Evolutionary conservation across 1,140 invertebrate species (phyloP).

Genomic region (Pissodes strobi): DNA sequence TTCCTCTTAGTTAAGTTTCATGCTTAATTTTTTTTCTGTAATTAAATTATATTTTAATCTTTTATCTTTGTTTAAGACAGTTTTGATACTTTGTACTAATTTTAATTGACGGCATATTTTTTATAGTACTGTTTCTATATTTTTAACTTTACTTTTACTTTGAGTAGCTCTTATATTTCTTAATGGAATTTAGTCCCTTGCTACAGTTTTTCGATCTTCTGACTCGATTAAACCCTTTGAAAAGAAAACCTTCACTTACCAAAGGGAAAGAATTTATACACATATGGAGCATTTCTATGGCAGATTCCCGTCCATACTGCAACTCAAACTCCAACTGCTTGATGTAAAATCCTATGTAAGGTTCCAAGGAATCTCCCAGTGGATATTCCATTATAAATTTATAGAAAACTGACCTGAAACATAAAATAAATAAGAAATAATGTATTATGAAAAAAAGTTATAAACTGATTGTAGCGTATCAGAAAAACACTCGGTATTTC

Average conservation of each 20-base stretch:
- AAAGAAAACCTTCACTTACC: slow-evolving; percentile 57
- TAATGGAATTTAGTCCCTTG: neutral
- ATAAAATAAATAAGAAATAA: neutral
- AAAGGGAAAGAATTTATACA: slow-evolving; percentile 78
- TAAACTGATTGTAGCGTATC: too few relatives aligned
- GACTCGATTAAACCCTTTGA: too few relatives aligned
- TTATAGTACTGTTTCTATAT: too few relatives aligned
- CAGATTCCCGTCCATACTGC: slow-evolving; percentile 80
- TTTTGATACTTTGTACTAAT: too few relatives aligned
- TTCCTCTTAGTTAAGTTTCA: too few relatives aligned
- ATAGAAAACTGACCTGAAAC: slow-evolving; percentile 66
- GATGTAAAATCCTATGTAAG: slow-evolving; percentile 78
- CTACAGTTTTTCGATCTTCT: too few relatives aligned
- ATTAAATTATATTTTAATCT: too few relatives aligned
- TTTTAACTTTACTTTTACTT: too few relatives aligned
- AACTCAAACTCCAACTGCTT: slow-evolving; percentile 80
- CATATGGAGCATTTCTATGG: slow-evolving; percentile 79
- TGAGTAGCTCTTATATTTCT: neutral
- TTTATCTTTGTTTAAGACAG: too few relatives aligned
- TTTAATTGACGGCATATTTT: too few relatives aligned
- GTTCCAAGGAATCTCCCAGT: slow-evolving; percentile 69
- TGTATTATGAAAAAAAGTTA: neutral
- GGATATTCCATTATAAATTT: slow-evolving; percentile 85
- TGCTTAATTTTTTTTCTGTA: too few relatives aligned
- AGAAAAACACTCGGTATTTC: too few relatives aligned